Evolutionary conservation across 2,888 invertebrate genomes (phyloP), one percentile per base, ranked within the genome.

Genomic region (Caenorhabditis afra): DNA sequence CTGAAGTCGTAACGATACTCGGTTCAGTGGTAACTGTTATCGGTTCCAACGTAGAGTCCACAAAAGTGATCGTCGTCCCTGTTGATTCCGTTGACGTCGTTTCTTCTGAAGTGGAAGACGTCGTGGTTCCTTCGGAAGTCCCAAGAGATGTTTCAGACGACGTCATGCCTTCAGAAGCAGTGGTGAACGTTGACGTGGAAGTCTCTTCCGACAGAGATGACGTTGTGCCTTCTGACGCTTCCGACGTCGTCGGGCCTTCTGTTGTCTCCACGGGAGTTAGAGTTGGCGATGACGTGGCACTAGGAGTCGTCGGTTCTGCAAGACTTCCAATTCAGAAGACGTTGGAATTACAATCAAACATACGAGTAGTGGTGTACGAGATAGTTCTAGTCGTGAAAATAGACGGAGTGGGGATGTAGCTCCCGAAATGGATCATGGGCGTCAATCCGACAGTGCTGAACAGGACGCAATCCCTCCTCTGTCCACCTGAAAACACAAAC

Each of bases 391-490:
- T 44, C 0, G 44, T 50, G 45, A 64, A 73, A 44, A 47, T 14
- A 3, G 64, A 50, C 5, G 64, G 50, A 3, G 39, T 64, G 0
- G 73, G 64, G 29, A 58, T 57, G 29, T 53, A 74, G 10, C 45
- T 49, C 7, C 74, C 65, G 44, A 73, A 67, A 62, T 74, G 79
- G 16, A 79, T 50, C 47, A 55, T 44, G 18, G 68, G 74, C 29
- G 64, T 64, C 47, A 73, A 20, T 3, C 68, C 67, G 7, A 37
- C 52, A 2, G 74, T 79, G 44, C 68, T 74, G 47, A 79, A 79
- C 20, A 79, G 52, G 2, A 66, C 58, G 18, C 79, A 79, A 44
- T 79, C 55, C 23, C 37, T 37, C 10, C 79, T 37, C 4, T 39
- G 55, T 0, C 79, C 79, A 12, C 79, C 68, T 68, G 29, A 58